Evolutionary conservation across 2,888 invertebrate genomes (phyloP).

Genomic region (Phoronis australis): DNA sequence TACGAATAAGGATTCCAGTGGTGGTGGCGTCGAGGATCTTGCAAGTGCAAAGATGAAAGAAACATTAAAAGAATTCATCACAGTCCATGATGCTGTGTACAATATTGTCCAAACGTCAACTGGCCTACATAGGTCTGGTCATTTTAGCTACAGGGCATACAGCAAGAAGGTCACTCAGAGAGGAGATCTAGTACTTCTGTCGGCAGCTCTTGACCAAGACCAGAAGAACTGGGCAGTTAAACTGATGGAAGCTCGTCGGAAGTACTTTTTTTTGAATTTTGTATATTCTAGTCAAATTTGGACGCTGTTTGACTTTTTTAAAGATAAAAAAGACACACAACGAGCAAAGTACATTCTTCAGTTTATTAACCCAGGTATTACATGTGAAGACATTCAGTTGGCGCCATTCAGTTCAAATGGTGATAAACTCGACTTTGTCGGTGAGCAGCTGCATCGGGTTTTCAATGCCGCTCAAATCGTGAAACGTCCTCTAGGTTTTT

Average conservation of each 20-base stretch:
- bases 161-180: background rate
- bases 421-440: too few species aligned
- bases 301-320: slow-evolving; percentile 13
- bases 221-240: background rate
- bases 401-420: too few species aligned
- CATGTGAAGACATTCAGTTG: too few species aligned
- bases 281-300: slow-evolving; percentile 20
- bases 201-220: background rate
- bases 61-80: background rate
- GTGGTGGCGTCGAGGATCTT: background rate
- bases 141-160: slow-evolving; percentile 9
- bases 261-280: slow-evolving; percentile 18
- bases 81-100: slow-evolving; percentile 10
- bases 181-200: background rate
- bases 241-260: slow-evolving; percentile 9
- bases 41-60: background rate
- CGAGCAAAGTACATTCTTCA: too few species aligned
- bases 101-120: slow-evolving; percentile 9
- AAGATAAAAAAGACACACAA: too few species aligned
- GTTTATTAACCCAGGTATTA: too few species aligned
- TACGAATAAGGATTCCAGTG: slow-evolving; percentile 11
- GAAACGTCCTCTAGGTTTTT: too few species aligned
- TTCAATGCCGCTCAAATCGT: too few species aligned
- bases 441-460: too few species aligned
- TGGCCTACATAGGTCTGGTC: slow-evolving; percentile 12